Conservation (phyloP, 1,140 invertebrate genomes). For the Sitobion miscanthi region DNA sequence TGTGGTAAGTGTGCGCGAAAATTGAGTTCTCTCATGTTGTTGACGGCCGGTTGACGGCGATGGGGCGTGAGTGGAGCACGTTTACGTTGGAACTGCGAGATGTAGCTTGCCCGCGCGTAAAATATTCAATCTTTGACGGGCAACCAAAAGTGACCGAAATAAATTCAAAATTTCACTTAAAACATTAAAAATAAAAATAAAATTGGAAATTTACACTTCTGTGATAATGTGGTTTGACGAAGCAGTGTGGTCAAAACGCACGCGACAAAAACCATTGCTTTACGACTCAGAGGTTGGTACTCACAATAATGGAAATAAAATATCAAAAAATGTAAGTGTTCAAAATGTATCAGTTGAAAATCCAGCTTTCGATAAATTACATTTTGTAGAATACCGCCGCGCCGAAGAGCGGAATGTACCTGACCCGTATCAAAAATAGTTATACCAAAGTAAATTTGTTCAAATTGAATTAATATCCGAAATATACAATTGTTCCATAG, state of each 20-base stretch:
- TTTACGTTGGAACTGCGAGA: not conserved
- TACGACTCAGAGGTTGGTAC: not conserved
- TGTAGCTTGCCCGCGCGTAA: not conserved
- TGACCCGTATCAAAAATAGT: no score
- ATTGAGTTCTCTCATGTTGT: slow-evolving; percentile 7
- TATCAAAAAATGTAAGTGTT: no score
- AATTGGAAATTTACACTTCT: slow-evolving; percentile 33
- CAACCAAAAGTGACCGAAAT: not conserved
- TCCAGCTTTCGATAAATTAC: no score
- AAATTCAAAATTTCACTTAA: slow-evolving; percentile 30
- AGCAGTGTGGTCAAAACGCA: not conserved
- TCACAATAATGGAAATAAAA: not conserved
- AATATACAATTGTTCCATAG: no score
- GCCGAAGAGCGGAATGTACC: no score
- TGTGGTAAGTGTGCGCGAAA: not conserved
- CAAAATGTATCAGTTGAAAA: no score
- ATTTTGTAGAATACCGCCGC: no score
- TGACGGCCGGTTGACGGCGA: not conserved
- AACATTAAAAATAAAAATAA: not conserved
- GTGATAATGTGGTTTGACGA: slow-evolving; percentile 49
- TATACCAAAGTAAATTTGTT: no score
- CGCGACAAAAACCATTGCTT: not conserved
- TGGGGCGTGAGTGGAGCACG: not conserved
- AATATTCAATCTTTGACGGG: not conserved
- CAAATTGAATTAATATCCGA: no score